Evolutionary conservation across 1,140 invertebrate species (phyloP).

Genomic region (Solen grandis): DNA sequence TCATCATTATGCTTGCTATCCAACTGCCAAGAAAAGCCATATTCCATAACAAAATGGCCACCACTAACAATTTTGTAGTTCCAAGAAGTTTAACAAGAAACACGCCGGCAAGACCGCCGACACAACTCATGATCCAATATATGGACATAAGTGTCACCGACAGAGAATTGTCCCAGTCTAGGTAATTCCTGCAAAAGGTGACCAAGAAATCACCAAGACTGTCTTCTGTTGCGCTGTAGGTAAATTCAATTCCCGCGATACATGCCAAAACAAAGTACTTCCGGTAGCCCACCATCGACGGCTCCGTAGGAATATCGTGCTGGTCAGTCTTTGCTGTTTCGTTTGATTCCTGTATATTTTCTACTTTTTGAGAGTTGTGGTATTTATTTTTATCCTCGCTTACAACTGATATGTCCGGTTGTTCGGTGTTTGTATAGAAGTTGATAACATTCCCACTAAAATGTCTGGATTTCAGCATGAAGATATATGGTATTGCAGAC

Average conservation of each 20-base stretch:
- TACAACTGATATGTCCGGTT: neutral
- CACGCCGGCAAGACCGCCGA: constrained; percentile 60
- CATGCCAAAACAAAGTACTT: constrained; percentile 50
- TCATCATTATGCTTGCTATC: constrained; percentile 45
- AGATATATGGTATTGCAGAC: neutral
- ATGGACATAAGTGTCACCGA: constrained; percentile 63
- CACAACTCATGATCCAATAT: constrained; percentile 66
- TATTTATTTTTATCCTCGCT: neutral
- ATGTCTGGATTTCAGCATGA: neutral
- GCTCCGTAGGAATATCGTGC: neutral
- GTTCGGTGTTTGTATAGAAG: neutral
- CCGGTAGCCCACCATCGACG: constrained; percentile 13
- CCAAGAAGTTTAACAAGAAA: constrained; percentile 55
- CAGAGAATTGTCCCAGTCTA: constrained; percentile 62
- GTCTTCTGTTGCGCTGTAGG: constrained; percentile 62
- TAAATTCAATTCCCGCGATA: constrained; percentile 53
- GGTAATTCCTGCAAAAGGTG: constrained; percentile 60
- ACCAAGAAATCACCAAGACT: constrained; percentile 63
- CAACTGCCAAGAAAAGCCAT: constrained; percentile 52
- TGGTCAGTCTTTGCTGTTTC: neutral
- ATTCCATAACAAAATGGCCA: constrained; percentile 50
- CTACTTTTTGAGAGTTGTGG: neutral
- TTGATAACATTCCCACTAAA: constrained; percentile 12
- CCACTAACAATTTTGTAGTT: constrained; percentile 54
- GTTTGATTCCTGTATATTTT: neutral